Conservation (phyloP, 53 echinoderm and acorn worm species). For the Pentamera pediparva region DNA sequence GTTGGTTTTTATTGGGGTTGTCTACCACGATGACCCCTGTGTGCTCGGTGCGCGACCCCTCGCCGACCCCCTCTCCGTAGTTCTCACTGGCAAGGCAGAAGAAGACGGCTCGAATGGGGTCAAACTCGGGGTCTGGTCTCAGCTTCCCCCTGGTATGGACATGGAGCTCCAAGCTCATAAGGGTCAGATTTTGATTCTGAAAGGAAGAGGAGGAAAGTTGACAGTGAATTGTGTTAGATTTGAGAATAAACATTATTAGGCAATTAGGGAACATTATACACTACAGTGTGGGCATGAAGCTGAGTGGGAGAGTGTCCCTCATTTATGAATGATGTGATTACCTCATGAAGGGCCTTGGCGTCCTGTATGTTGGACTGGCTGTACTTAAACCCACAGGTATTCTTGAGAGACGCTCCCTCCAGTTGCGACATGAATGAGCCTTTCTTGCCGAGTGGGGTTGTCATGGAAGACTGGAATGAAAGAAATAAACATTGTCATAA, state of each 20-base stretch:
- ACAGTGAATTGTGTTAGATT: neutral
- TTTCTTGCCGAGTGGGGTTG: constrained; percentile 39
- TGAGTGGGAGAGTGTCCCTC: no score
- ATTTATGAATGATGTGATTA: no score
- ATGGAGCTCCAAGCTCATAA: constrained; percentile 83
- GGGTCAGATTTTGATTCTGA: constrained; percentile 82
- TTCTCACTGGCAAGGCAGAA: constrained; percentile 54
- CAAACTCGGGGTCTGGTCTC: constrained; percentile 74
- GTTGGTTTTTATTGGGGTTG: constrained; percentile 20
- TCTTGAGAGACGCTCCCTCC: constrained; percentile 77
- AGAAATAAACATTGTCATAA: no score
- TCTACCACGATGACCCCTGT: constrained; percentile 43
- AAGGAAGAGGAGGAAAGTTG: neutral
- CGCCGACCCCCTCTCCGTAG: constrained; percentile 20
- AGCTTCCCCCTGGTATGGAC: constrained; percentile 74
- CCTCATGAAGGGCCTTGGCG: constrained; percentile 94
- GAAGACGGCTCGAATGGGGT: constrained; percentile 83
- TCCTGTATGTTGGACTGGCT: constrained; percentile 78
- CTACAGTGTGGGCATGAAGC: no score
- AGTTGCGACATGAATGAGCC: constrained; percentile 41
- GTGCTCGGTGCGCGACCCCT: neutral
- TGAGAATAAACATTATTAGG: neutral
- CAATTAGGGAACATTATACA: no score
- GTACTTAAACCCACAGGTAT: constrained; percentile 79
- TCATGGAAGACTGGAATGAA: constrained; percentile 28